These are phyloP conservation scores for Sardina pilchardus DNA, from an alignment of 2,113 vertebrate species.

Conservation along the genomic window DNA sequence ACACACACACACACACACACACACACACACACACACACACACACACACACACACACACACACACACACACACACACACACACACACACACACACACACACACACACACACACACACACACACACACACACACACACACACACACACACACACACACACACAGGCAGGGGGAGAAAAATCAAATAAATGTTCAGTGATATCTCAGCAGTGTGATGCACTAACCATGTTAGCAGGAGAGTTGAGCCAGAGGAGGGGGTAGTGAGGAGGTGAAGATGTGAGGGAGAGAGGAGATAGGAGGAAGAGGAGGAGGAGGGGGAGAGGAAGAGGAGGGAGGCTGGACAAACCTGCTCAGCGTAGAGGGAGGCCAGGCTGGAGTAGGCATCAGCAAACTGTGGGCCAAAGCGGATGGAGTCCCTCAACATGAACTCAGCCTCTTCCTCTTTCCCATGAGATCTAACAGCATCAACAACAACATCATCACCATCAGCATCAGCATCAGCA, in stretches of 20 bases:
- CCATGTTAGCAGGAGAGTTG: not conserved
- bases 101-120: not conserved
- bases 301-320: not conserved
- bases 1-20: not conserved
- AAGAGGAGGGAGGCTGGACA: not conserved
- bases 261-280: not conserved
- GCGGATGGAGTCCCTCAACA: conserved; percentile 83
- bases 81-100: conserved; percentile 16
- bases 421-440: conserved; percentile 79
- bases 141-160: not conserved
- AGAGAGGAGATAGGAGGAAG: not conserved
- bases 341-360: conserved; percentile 91
- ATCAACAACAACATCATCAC: conserved; percentile 26
- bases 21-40: conserved; percentile 12
- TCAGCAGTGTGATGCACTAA: not conserved
- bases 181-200: not conserved
- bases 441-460: conserved; percentile 81
- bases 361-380: conserved; percentile 93
- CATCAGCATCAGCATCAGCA: conserved; percentile 5
- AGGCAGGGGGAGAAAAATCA: not conserved
- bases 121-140: conserved; percentile 15
- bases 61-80: conserved; percentile 29
- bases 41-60: not conserved
- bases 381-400: conserved; percentile 90
- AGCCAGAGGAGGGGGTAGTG: not conserved